Percentiles rank a stretch among this genome's conserved stretches.
Conservation (phyloP, 2,888 invertebrate genomes). For the Ceriagrion tenellum region DNA sequence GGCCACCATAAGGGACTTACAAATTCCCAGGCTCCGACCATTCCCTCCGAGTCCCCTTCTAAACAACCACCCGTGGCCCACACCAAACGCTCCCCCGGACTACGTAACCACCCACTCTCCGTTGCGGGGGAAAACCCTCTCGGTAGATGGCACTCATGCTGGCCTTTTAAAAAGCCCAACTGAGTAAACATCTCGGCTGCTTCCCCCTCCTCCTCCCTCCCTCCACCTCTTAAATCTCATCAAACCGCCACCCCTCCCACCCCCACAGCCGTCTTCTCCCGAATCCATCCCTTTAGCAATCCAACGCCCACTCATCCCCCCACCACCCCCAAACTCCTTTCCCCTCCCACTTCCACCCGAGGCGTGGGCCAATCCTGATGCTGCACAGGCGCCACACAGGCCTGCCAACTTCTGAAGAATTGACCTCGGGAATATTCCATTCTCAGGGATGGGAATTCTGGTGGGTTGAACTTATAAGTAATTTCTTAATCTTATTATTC, state of each 20-base stretch:
- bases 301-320: neutral
- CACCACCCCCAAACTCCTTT: neutral
- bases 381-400: too few relatives aligned
- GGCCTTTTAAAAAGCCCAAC: slow-evolving; percentile 49
- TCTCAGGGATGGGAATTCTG: too few relatives aligned
- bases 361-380: too few relatives aligned
- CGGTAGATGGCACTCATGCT: slow-evolving; percentile 34
- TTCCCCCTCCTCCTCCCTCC: neutral
- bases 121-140: neutral
- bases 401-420: too few relatives aligned
- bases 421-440: too few relatives aligned
- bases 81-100: too few relatives aligned
- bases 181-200: slow-evolving; percentile 40
- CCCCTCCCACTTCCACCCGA: neutral
- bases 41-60: neutral
- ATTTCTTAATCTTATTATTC: too few relatives aligned
- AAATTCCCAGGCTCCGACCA: neutral
- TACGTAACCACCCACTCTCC: too few relatives aligned
- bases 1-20: neutral
- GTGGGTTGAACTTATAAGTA: too few relatives aligned
- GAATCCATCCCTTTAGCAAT: too few relatives aligned
- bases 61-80: too few relatives aligned
- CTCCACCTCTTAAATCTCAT: neutral
- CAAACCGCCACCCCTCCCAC: neutral
- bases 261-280: neutral